A percentile compares a stretch with the other conserved stretches of the same genome.
These are phyloP conservation scores for Limosa lapponica DNA, from an alignment of 2,797 vertebrate species.

Conservation along the genomic window DNA sequence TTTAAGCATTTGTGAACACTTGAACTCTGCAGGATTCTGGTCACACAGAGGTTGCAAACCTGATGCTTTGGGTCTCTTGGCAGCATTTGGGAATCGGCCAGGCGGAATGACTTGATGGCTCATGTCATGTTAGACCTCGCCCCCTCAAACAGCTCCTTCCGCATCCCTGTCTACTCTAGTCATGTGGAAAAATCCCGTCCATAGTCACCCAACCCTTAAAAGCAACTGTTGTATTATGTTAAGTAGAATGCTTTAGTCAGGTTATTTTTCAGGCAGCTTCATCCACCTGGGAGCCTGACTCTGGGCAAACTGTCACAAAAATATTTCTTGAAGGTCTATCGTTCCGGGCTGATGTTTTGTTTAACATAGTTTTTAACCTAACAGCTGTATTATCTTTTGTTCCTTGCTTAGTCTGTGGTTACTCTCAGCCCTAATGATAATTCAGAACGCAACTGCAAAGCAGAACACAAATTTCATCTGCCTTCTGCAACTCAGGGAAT, in stretches of 20 bases:
- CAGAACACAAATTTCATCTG: neutral
- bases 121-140: fast-evolving
- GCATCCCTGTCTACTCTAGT: neutral
- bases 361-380: neutral
- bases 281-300: neutral
- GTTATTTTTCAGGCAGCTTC: neutral
- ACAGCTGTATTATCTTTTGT: neutral
- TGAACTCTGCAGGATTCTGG: neutral
- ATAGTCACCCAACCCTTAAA: neutral
- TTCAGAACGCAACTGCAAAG: neutral
- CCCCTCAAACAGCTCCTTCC: neutral
- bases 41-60: neutral
- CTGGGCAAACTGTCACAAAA: neutral
- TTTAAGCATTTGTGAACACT: neutral
- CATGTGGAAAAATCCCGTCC: neutral
- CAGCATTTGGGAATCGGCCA: neutral
- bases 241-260: neutral
- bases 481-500: neutral
- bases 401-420: neutral
- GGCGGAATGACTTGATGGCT: neutral
- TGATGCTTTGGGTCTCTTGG: neutral
- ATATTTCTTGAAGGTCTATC: neutral
- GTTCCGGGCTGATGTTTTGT: neutral
- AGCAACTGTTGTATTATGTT: neutral
- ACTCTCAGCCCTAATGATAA: neutral